These are phyloP conservation scores for Psittacula derbiana DNA, from an alignment of 2,797 vertebrate species.

Conservation along the genomic window DNA sequence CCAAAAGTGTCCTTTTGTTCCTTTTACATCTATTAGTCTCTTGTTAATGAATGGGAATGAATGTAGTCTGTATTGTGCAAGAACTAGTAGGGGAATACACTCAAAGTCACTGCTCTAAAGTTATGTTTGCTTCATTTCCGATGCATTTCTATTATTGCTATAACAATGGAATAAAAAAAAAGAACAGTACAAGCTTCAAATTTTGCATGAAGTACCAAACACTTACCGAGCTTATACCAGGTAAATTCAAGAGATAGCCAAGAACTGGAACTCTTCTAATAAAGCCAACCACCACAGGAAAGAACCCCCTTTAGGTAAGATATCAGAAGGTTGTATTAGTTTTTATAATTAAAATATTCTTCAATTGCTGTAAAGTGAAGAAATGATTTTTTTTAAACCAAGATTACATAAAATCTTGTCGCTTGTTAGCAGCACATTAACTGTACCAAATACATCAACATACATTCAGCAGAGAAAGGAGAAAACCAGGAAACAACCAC, in stretches of 20 bases:
- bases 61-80: not conserved
- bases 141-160: not conserved
- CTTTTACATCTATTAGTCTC: not conserved
- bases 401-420: not conserved
- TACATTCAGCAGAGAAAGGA: not conserved
- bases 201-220: not conserved
- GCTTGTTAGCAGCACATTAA: not conserved
- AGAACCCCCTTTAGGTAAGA: constrained; percentile 87
- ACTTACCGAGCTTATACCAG: constrained; percentile 96
- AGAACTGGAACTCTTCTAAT: constrained; percentile 95
- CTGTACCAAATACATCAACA: not conserved
- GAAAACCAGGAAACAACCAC: not conserved
- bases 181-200: not conserved
- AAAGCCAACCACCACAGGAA: constrained; percentile 93
- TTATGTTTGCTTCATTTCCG: not conserved
- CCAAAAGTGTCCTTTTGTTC: not conserved
- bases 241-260: constrained; percentile 92
- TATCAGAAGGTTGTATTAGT: not conserved
- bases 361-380: not conserved
- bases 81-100: not conserved
- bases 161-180: not conserved
- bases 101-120: not conserved
- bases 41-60: not conserved
- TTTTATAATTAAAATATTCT: not conserved
- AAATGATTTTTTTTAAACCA: not conserved